Conservation (phyloP, 2,797 vertebrate species). For the Meriones psammophilus region DNA sequence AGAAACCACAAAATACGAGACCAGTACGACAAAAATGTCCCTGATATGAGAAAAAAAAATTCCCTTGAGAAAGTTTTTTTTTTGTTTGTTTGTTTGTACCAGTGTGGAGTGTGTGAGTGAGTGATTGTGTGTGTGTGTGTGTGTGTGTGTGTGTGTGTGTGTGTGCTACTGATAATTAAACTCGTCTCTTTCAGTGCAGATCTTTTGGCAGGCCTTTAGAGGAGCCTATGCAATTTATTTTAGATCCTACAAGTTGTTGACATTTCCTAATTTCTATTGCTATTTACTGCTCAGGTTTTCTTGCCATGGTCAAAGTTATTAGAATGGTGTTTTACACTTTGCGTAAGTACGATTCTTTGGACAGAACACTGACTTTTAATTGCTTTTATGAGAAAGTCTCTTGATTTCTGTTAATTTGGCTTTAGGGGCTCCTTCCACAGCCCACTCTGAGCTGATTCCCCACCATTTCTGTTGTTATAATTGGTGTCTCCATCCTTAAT, state of each 20-base stretch:
- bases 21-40: neutral
- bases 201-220: neutral
- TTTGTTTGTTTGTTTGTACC: neutral
- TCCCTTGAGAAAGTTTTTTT: neutral
- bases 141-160: neutral
- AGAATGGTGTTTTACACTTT: neutral
- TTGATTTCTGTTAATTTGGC: neutral
- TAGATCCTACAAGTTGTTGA: neutral
- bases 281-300: neutral
- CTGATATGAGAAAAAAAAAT: neutral
- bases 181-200: neutral
- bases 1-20: neutral
- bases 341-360: neutral
- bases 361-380: neutral
- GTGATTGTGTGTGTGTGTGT: neutral
- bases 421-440: neutral
- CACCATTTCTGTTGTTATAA: neutral
- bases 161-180: neutral
- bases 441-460: neutral
- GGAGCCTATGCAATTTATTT: neutral
- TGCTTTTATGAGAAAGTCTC: neutral
- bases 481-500: neutral
- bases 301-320: neutral
- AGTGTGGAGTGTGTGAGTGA: neutral
- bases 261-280: neutral